Percentiles rank a stretch among this genome's conserved stretches.
Conservation (phyloP, 1,140 invertebrate genomes). For the Steinernema khuongi region DNA sequence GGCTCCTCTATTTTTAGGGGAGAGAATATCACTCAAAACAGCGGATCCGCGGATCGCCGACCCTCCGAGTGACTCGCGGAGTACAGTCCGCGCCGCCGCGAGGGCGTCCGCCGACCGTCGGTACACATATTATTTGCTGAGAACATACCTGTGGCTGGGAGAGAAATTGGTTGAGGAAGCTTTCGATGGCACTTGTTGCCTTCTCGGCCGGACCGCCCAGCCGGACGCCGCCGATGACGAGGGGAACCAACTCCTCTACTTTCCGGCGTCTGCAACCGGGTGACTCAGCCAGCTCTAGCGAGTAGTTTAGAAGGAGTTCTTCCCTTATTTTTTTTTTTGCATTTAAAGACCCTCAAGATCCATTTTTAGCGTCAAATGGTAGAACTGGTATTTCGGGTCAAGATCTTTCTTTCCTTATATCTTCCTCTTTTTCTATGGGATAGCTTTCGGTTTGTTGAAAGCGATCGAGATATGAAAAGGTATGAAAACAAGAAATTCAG, state of each 20-base stretch:
- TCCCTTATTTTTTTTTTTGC: not conserved
- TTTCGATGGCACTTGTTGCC: conserved; percentile 46
- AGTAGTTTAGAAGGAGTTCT: not conserved
- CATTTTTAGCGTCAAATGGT: no score
- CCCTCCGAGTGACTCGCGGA: no score
- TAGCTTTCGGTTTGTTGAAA: no score
- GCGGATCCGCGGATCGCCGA: not conserved
- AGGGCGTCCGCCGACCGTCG: conserved; percentile 71
- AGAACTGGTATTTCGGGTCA: no score
- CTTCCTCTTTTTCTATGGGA: no score
- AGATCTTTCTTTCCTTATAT: no score
- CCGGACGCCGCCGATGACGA: conserved; percentile 53
- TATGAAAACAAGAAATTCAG: no score
- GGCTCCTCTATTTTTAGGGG: not conserved
- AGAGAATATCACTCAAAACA: not conserved
- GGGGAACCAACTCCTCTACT: conserved; percentile 69
- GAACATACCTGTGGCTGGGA: conserved; percentile 51
- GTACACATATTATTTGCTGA: conserved; percentile 20
- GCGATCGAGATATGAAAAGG: no score
- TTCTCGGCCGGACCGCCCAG: conserved; percentile 38
- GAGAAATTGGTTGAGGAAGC: conserved; percentile 57
- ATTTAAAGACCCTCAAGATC: no score
- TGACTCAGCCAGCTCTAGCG: not conserved
- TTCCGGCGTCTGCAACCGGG: conserved; percentile 42
- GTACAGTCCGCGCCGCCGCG: no score